Evolutionary conservation across 2,113 vertebrate genomes (phyloP), one percentile per base, ranked within the genome.

Genomic region (Trichechus manatus): DNA sequence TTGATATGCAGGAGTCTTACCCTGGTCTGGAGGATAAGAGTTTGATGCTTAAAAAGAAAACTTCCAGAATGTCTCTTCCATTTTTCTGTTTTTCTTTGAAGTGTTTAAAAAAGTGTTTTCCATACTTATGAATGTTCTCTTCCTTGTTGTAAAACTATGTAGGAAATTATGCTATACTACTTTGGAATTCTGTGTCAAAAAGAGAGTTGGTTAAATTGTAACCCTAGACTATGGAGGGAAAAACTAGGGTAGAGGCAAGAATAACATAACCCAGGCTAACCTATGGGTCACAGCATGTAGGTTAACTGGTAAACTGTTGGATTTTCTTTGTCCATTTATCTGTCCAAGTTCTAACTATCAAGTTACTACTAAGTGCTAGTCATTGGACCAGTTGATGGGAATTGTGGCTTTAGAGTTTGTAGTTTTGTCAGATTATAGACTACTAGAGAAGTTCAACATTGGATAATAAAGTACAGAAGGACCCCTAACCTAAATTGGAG

Each of bases 91-190:
- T 82, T 85, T 44, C 22, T 75, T 25, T 90, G 42, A 64, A 84
- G 70, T 29, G 39, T 84, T 84, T 84, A 11, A 50, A 80, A 92
- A 90, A 31, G 5, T 75, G 8, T 72, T 92, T 95, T 47, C 56
- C 27, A 20, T 70, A 61, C 31, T 94, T 59, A 68, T 91, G 53
- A 29, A 17, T 88, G 11, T 31, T 64, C 70, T 94, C 47, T 94
- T 89, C 82, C 82, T 29, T 87, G 19, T 95, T 92, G 20, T 80
- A 89, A 96, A 97, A 87, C 68, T 92, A 61, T 25, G 33, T 79
- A 66, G 9, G 66, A 90, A 87, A 74, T 39, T 56, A 39, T 61
- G 70, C 44, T 68, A 2, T 50, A 33, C 82, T 29, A 44, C 33
- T 95, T 92, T 80, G 72, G 27, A n/a, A 92, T 87, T 89, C 84